Evolutionary conservation across 2,797 vertebrate species (phyloP).

Genomic region (Phoeniculus purpureus): DNA sequence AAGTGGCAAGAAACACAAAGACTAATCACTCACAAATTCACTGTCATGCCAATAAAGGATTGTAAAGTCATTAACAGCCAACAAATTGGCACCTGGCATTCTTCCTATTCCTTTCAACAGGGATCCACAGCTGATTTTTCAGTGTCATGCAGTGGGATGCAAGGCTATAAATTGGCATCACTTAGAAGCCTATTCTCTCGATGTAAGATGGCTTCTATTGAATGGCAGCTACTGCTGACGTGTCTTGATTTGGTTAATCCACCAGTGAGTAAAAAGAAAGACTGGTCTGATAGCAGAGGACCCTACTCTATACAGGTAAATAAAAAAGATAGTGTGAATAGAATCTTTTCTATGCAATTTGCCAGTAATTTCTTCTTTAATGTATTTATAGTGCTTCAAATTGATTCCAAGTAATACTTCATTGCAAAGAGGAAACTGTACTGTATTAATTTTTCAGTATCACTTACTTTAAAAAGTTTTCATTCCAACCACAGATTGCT

Average conservation of each 20-base stretch:
- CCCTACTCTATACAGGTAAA: neutral
- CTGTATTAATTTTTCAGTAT: neutral
- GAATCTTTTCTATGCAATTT: neutral
- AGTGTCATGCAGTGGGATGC: neutral
- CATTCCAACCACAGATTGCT: neutral
- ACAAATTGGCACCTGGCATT: constrained; percentile 17
- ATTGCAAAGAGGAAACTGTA: neutral
- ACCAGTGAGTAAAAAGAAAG: neutral
- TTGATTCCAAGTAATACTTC: constrained; percentile 15
- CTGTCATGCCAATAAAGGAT: neutral
- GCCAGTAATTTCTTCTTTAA: neutral
- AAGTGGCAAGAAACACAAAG: neutral
- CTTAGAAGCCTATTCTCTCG: neutral
- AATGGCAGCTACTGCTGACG: neutral
- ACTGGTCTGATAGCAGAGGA: neutral
- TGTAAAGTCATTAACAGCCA: neutral
- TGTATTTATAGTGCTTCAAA: neutral
- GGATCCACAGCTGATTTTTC: neutral
- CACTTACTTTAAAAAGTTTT: neutral
- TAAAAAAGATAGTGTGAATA: neutral
- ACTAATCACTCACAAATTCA: neutral
- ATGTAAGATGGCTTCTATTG: neutral
- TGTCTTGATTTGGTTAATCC: neutral
- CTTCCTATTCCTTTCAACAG: constrained; percentile 8
- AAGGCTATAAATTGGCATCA: neutral